Conservation (phyloP, 2,888 invertebrate species). For the Lasioglossum vierecki region DNA sequence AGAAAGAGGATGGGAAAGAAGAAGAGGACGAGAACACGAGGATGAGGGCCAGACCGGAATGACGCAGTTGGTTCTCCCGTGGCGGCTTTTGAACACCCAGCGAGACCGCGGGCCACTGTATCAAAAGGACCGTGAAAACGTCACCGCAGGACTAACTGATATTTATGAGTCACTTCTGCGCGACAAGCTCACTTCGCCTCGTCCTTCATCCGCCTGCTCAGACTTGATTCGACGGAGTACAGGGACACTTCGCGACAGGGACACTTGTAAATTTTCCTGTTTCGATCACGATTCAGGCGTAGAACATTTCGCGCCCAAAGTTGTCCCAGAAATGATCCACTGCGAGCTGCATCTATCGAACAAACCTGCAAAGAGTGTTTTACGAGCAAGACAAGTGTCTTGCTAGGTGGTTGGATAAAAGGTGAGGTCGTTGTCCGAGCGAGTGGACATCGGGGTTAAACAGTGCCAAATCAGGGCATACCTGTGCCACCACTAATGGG, state of each 20-base stretch:
- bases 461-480: conserved; percentile 20
- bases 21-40: neutral
- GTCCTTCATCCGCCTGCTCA: conserved; percentile 29
- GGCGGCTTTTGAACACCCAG: conserved; percentile 58
- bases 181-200: conserved; percentile 44
- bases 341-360: too few species aligned
- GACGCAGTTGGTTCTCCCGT: conserved; percentile 46
- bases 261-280: neutral
- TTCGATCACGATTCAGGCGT: too few species aligned
- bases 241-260: neutral
- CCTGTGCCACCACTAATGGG: conserved; percentile 21
- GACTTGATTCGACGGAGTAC: conserved; percentile 3
- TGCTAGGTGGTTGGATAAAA: neutral
- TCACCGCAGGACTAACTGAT: conserved; percentile 64
- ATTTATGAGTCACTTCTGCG: conserved; percentile 67
- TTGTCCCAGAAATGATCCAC: too few species aligned
- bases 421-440: neutral
- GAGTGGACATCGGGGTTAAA: neutral
- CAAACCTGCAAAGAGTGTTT: neutral
- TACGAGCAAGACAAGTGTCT: neutral
- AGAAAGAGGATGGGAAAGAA: neutral
- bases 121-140: conserved; percentile 61
- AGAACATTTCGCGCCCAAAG: too few species aligned
- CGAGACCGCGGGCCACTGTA: conserved; percentile 61
- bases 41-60: conserved; percentile 25